Conservation (phyloP, 2,797 vertebrate species). For the Meda fulgida region DNA sequence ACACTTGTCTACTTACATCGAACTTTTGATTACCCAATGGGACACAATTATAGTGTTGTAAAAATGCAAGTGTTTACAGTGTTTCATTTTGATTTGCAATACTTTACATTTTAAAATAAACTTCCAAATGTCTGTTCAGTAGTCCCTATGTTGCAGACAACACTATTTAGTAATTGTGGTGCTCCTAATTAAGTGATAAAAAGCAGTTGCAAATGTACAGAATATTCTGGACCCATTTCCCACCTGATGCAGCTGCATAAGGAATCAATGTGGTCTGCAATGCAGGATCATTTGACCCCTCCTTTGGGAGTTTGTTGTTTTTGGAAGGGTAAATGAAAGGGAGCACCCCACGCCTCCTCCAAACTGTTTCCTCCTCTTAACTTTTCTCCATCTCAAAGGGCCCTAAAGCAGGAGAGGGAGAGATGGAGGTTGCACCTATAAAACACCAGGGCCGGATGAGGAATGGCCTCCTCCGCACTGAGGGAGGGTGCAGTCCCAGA, state of each 20-base stretch:
- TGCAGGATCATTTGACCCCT: constrained; percentile 32
- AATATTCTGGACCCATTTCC: neutral
- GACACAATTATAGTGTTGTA: too few relatives aligned
- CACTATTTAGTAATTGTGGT: neutral
- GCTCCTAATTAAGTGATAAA: neutral
- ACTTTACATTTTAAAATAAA: neutral
- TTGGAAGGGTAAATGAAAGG: constrained; percentile 19
- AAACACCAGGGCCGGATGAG: constrained; percentile 62
- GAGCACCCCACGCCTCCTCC: constrained; percentile 1
- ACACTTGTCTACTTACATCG: too few relatives aligned
- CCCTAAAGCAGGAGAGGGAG: constrained; percentile 15
- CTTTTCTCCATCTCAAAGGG: constrained; percentile 30
- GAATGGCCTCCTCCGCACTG: constrained; percentile 56
- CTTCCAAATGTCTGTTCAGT: too few relatives aligned
- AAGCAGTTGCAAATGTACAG: neutral
- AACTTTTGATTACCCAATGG: too few relatives aligned
- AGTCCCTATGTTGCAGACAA: too few relatives aligned
- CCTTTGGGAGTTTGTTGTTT: constrained; percentile 36
- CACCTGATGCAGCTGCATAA: constrained; percentile 9
- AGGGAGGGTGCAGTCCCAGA: constrained; percentile 43
- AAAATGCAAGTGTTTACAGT: too few relatives aligned
- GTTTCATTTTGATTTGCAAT: neutral
- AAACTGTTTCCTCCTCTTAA: constrained; percentile 33
- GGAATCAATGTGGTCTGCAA: constrained; percentile 46
- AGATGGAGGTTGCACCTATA: constrained; percentile 58